These are phyloP conservation scores for Chlamydotis undulata DNA, from an alignment of 2,113 vertebrate species.

Conservation along the genomic window DNA sequence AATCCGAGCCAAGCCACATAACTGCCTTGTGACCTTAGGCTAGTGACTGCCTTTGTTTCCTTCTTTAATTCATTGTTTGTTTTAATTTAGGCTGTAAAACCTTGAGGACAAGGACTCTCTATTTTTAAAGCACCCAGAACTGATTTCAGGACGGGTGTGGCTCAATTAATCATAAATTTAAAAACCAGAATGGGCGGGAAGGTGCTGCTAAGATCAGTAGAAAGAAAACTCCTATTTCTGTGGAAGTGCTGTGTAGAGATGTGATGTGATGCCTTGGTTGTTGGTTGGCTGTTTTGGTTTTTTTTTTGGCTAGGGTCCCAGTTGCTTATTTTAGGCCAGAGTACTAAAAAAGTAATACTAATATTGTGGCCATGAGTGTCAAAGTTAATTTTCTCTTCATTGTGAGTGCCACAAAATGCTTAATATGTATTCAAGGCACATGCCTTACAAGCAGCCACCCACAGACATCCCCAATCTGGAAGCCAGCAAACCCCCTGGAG, in stretches of 20 bases:
- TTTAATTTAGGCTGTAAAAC: not conserved
- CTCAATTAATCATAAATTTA: not conserved
- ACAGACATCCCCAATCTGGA: not conserved
- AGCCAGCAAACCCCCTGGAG: not conserved
- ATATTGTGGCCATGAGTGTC: not conserved
- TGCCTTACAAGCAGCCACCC: not conserved
- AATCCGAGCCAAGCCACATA: not conserved
- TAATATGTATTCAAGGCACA: not conserved
- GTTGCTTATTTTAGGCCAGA: not conserved
- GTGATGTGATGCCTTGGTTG: not conserved
- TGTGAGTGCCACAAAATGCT: not conserved
- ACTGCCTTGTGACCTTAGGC: not conserved
- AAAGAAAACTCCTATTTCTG: not conserved
- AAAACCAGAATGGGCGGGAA: not conserved
- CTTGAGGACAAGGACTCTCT: not conserved
- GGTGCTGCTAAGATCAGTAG: not conserved
- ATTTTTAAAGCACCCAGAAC: not conserved
- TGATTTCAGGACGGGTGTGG: not conserved
- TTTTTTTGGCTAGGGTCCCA: fast-evolving
- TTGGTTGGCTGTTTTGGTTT: too few species aligned
- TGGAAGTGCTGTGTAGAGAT: not conserved
- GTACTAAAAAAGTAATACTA: not conserved
- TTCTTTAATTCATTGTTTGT: not conserved
- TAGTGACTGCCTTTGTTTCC: not conserved
- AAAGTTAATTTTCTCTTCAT: not conserved